Percentiles rank a stretch among this genome's conserved stretches.
phyloP scores from a whole-genome alignment of 2,888 invertebrate genomes.

The Callyntrura guangdongensis region DNA sequence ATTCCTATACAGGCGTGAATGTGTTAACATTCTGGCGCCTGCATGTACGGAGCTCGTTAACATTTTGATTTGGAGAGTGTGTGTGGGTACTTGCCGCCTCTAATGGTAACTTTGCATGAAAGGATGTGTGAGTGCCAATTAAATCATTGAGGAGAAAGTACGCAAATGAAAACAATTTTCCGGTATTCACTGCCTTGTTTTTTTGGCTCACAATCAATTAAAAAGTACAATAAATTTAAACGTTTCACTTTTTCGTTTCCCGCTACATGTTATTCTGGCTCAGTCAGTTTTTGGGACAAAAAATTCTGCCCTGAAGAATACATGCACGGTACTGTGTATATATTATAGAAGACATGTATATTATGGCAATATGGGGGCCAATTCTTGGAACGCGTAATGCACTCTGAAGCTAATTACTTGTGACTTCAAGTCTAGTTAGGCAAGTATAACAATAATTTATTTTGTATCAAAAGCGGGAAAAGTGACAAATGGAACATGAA shows the following conservation, averaged over 20 bases:
- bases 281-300: background rate
- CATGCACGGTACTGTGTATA: background rate
- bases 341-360: too few species aligned
- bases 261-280: slow-evolving; percentile 18
- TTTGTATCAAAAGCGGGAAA: slow-evolving; percentile 20
- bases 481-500: slow-evolving; percentile 32
- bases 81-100: too few species aligned
- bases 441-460: slow-evolving; percentile 18
- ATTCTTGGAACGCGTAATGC: background rate
- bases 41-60: slow-evolving; percentile 20
- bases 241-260: slow-evolving; percentile 41
- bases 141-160: slow-evolving; percentile 42
- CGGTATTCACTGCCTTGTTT: background rate
- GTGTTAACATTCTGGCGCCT: too few species aligned
- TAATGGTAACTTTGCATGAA: slow-evolving; percentile 43
- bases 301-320: background rate
- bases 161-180: slow-evolving; percentile 1
- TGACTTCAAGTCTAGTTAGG: slow-evolving; percentile 8
- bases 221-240: slow-evolving; percentile 57
- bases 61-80: background rate
- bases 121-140: slow-evolving; percentile 70
- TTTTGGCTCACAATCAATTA: slow-evolving; percentile 69
- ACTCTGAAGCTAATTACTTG: slow-evolving; percentile 42
- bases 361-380: background rate
- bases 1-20: background rate